Conservation (phyloP, 2,113 vertebrate genomes). For the Gopherus evgoodei region DNA sequence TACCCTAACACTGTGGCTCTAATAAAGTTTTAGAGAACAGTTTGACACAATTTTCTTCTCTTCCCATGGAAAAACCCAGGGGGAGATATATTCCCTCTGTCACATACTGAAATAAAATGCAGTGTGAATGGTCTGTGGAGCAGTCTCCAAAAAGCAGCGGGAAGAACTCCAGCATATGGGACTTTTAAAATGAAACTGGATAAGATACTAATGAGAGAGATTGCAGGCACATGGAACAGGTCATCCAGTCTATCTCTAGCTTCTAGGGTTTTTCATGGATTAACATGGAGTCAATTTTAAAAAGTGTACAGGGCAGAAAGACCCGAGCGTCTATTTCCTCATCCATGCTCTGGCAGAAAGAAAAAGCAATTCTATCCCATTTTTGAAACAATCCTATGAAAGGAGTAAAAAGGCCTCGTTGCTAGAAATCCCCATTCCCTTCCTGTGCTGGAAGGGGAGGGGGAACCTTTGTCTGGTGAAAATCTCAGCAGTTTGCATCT, state of each 20-base stretch:
- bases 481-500: conserved; percentile 40
- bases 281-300: neutral
- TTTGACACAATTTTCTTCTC: too few relatives aligned
- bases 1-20: too few relatives aligned
- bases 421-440: neutral
- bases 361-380: neutral
- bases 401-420: conserved; percentile 43
- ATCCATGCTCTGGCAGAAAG: neutral
- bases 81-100: too few relatives aligned
- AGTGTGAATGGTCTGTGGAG: neutral
- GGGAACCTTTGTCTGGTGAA: conserved; percentile 44
- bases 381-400: neutral
- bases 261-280: neutral
- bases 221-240: neutral
- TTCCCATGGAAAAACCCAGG: too few relatives aligned
- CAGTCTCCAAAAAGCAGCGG: neutral
- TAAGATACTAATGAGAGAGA: neutral
- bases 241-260: neutral
- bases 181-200: neutral
- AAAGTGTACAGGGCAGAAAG: neutral
- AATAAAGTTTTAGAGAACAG: too few relatives aligned
- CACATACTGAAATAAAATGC: too few relatives aligned
- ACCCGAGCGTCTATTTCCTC: neutral
- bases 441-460: conserved; percentile 48
- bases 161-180: neutral